Percentiles rank a stretch among this genome's conserved stretches.
Conservation (phyloP, 2,113 vertebrate species). For the Stercorarius parasiticus region DNA sequence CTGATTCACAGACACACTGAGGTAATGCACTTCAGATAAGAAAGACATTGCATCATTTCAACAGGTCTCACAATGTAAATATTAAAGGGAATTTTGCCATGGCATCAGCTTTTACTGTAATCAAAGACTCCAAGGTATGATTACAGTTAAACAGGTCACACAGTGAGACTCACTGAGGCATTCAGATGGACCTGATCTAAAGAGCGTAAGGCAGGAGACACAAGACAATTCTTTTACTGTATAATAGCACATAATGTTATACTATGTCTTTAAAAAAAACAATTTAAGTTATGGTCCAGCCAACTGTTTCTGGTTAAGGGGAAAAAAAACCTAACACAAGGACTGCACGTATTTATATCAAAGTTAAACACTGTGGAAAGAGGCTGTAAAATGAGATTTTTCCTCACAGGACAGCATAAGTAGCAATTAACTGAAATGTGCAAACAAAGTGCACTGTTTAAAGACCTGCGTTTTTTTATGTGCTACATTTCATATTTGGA, state of each 20-base stretch:
- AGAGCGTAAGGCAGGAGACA: neutral
- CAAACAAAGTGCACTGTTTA: neutral
- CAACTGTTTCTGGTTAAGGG: conserved; percentile 54
- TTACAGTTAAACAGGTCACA: neutral
- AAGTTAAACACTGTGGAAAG: conserved; percentile 4
- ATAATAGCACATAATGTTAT: neutral
- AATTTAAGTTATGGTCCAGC: conserved; percentile 61
- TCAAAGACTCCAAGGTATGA: conserved; percentile 38
- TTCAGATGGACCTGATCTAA: conserved; percentile 52
- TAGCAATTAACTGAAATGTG: neutral
- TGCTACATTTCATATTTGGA: neutral
- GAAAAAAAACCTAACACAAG: neutral
- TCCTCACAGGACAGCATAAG: neutral
- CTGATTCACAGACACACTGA: conserved; percentile 78
- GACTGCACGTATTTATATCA: neutral
- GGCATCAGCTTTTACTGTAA: conserved; percentile 75
- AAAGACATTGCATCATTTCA: conserved; percentile 71
- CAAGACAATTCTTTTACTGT: neutral
- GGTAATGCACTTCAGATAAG: conserved; percentile 72
- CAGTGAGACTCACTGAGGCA: conserved; percentile 7
- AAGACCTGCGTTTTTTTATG: neutral
- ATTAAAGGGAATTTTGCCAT: conserved; percentile 66
- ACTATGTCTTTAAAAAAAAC: neutral
- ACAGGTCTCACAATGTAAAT: conserved; percentile 58
- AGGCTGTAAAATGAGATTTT: conserved; percentile 20